phyloP scores from a whole-genome alignment of 2,113 vertebrate genomes.

The Ictalurus furcatus region DNA sequence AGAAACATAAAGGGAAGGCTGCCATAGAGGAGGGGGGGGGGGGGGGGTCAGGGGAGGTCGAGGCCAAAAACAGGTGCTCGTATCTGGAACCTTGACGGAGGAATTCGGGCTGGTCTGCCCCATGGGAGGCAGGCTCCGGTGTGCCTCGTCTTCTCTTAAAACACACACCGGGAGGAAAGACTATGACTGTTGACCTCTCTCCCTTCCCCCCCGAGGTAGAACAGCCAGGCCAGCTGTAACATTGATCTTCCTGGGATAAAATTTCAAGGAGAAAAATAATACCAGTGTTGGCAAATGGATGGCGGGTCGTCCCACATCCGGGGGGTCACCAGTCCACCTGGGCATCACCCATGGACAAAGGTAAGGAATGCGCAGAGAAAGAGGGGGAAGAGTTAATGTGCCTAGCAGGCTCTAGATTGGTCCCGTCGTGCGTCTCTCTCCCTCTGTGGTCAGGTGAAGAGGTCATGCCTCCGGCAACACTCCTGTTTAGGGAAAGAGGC shows the following conservation, averaged over 20 bases:
- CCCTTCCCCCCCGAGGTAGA: conserved; percentile 44
- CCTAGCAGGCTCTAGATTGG: conserved; percentile 27
- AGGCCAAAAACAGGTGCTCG: conserved; percentile 34
- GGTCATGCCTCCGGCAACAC: conserved; percentile 51
- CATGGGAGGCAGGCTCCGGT: conserved; percentile 56
- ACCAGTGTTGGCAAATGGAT: conserved; percentile 72
- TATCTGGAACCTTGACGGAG: conserved; percentile 28
- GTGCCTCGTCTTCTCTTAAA: conserved; percentile 59
- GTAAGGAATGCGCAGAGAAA: conserved; percentile 54
- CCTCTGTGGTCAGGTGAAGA: conserved; percentile 59
- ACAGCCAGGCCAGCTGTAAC: conserved; percentile 70
- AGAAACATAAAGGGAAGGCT: conserved; percentile 21
- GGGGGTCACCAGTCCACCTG: conserved; percentile 62
- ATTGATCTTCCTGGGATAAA: conserved; percentile 69
- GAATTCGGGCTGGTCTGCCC: conserved; percentile 47
- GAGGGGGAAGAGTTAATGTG: conserved; percentile 30
- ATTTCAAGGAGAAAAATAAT: conserved; percentile 77
- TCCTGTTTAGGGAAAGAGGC: conserved; percentile 29
- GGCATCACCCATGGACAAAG: conserved; percentile 46
- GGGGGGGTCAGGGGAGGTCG: neutral
- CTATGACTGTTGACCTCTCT: conserved; percentile 64
- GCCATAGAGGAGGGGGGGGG: neutral
- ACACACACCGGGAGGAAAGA: conserved; percentile 63
- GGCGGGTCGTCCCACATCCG: conserved; percentile 53
- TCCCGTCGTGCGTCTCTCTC: conserved; percentile 41